These are phyloP conservation scores for Lobophora halterata DNA, from an alignment of 2,888 invertebrate species.

Conservation along the genomic window DNA sequence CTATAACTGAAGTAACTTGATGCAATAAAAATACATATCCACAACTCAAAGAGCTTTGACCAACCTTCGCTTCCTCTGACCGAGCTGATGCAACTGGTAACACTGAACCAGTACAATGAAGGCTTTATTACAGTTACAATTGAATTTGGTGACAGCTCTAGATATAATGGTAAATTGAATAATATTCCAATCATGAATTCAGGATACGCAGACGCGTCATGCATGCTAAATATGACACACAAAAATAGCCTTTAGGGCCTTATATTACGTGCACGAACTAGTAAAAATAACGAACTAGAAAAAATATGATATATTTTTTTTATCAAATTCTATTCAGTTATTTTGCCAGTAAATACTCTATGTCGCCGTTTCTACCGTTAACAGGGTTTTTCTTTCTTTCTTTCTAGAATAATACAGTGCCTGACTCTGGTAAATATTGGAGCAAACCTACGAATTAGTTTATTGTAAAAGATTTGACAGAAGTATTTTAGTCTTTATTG, in stretches of 20 bases:
- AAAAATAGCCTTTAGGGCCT: slow-evolving; percentile 46
- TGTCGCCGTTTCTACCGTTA: slow-evolving; percentile 4
- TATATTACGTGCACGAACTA: slow-evolving; percentile 38
- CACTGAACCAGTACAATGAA: slow-evolving; percentile 27
- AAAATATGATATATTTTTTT: too few relatives aligned
- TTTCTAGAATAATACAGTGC: too few relatives aligned
- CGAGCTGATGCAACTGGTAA: slow-evolving; percentile 44
- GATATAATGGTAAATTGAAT: slow-evolving; percentile 31
- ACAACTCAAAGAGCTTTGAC: slow-evolving; percentile 37
- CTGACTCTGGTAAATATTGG: too few relatives aligned
- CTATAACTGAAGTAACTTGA: too few relatives aligned
- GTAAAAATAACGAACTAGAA: slow-evolving; percentile 27
- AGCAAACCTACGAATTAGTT: too few relatives aligned
- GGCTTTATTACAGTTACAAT: slow-evolving; percentile 1
- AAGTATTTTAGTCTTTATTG: too few relatives aligned
- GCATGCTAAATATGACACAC: slow-evolving; percentile 60
- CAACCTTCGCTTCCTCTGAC: slow-evolving; percentile 50
- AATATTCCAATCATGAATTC: slow-evolving; percentile 53
- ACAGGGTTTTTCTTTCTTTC: too few relatives aligned
- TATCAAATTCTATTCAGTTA: slow-evolving; percentile 7
- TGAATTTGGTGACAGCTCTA: slow-evolving; percentile 19
- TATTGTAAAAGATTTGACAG: too few relatives aligned
- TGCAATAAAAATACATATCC: slow-evolving; percentile 34
- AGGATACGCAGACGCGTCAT: slow-evolving; percentile 46
- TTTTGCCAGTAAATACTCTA: slow-evolving; percentile 13